Evolutionary conservation across 2,113 vertebrate genomes (phyloP).

Genomic region (Protomyctophum bolini): DNA sequence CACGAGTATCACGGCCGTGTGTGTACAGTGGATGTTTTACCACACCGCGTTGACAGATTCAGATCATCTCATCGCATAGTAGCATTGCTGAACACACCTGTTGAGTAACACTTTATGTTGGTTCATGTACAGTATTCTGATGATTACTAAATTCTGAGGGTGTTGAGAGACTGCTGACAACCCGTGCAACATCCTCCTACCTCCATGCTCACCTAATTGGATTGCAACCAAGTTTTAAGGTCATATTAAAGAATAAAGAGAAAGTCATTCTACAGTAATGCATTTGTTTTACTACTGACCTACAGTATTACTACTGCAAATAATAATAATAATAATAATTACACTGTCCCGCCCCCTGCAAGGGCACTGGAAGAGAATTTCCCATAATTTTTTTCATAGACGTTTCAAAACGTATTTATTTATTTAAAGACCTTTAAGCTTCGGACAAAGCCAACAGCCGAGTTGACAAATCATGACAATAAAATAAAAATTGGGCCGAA

Average conservation of each 20-base stretch:
- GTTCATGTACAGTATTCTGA: neutral
- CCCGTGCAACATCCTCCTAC: conserved; percentile 21
- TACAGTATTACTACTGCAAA: conserved; percentile 6
- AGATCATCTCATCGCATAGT: neutral
- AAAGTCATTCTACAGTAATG: neutral
- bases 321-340: no score
- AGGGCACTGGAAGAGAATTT: no score
- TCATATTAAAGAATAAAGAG: neutral
- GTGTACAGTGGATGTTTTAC: no score
- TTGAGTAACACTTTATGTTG: conserved; percentile 9
- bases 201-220: neutral
- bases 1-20: no score
- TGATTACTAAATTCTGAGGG: conserved; percentile 18
- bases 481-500: no score
- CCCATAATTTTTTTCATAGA: no score
- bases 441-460: no score
- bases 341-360: no score
- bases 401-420: no score
- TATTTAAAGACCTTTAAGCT: no score
- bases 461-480: no score
- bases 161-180: neutral
- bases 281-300: neutral
- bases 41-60: no score
- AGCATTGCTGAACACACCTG: conserved; percentile 28
- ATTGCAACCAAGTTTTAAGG: neutral